A percentile compares a stretch with the other conserved stretches of the same genome.
These are phyloP conservation scores for Bilobella aurantiaca DNA, from an alignment of 1,140 invertebrate species.

Conservation along the genomic window DNA sequence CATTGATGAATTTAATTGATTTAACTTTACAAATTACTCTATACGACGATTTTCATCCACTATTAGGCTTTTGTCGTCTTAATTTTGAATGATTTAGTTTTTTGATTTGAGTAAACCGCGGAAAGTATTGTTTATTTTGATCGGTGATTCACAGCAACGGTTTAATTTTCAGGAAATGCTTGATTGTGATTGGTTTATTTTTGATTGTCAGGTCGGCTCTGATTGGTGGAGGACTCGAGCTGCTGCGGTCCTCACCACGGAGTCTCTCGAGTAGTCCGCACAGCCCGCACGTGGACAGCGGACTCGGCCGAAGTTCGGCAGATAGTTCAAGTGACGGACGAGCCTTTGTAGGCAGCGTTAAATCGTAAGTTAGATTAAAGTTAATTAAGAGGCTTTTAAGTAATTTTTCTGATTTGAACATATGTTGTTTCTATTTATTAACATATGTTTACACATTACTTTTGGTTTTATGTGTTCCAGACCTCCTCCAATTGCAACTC, in stretches of 20 bases:
- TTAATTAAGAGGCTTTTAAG: too few relatives aligned
- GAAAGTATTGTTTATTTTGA: too few relatives aligned
- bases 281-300: constrained; percentile 31
- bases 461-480: constrained; percentile 2
- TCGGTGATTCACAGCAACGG: neutral
- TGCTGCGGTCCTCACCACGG: constrained; percentile 16
- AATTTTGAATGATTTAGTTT: too few relatives aligned
- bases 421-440: neutral
- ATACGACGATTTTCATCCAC: too few relatives aligned
- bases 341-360: constrained; percentile 33
- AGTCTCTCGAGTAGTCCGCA: constrained; percentile 34
- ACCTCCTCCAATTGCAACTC: constrained; percentile 5
- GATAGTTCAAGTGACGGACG: constrained; percentile 32
- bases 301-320: constrained; percentile 29
- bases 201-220: constrained; percentile 8
- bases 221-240: neutral
- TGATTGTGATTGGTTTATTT: too few relatives aligned
- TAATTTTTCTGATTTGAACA: too few relatives aligned
- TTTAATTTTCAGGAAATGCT: too few relatives aligned
- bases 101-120: too few relatives aligned
- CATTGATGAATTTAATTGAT: too few relatives aligned
- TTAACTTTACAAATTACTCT: neutral
- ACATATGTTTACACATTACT: neutral
- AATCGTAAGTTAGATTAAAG: constrained; percentile 27
- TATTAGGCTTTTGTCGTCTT: too few relatives aligned